Percentiles rank a stretch among this genome's conserved stretches.
Evolutionary conservation across 53 echinoderm and acorn worm genomes (phyloP).

Genomic region (Zoroaster sp.): DNA sequence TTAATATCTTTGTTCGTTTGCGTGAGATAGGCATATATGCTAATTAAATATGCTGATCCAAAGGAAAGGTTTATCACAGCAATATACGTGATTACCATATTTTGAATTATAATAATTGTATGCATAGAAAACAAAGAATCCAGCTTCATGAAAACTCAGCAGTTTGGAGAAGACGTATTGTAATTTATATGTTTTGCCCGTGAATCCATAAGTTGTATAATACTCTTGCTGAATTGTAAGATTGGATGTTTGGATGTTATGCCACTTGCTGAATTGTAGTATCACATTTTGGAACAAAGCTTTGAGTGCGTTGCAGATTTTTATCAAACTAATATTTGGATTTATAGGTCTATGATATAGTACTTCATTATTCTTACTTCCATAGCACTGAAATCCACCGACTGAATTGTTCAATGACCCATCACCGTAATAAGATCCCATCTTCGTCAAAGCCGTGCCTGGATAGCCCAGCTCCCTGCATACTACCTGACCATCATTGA

Average conservation of each 20-base stretch:
- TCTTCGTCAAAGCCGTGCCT: not conserved
- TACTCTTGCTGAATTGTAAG: not conserved
- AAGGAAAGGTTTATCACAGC: no score
- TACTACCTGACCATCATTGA: not conserved
- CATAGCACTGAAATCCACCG: not conserved
- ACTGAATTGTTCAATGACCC: not conserved
- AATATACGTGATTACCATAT: no score
- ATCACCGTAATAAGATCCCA: not conserved
- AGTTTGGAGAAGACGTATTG: no score
- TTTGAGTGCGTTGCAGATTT: not conserved
- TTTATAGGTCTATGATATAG: not conserved
- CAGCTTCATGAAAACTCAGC: no score
- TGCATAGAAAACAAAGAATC: no score
- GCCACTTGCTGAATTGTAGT: not conserved
- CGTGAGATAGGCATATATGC: no score
- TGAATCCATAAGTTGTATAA: no score
- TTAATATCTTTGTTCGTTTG: no score
- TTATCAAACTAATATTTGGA: not conserved
- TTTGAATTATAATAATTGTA: no score
- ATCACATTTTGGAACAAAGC: no score
- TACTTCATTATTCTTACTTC: not conserved
- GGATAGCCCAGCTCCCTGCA: conserved; percentile 17
- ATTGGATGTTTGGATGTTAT: not conserved
- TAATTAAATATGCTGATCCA: no score
- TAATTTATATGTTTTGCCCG: no score